phyloP scores from a whole-genome alignment of 2,797 vertebrate species.

The Microtus californicus region DNA sequence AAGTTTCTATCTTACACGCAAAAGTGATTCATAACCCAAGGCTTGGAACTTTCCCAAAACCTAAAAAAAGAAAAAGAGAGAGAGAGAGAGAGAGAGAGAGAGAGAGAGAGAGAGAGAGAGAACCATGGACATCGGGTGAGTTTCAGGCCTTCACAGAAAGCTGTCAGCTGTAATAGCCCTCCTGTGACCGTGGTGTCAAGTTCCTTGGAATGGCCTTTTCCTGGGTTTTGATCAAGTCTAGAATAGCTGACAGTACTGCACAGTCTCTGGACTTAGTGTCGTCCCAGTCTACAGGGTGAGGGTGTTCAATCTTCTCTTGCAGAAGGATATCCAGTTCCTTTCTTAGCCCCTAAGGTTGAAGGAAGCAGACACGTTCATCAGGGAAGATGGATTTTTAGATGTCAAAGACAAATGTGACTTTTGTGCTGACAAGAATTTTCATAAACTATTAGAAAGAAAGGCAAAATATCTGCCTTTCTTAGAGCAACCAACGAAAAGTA shows the following conservation, averaged over 20 bases:
- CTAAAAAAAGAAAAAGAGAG: background rate
- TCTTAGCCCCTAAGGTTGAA: conserved; percentile 91
- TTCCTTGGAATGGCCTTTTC: conserved; percentile 89
- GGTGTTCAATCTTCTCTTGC: conserved; percentile 96
- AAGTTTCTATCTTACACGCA: conserved; percentile 48
- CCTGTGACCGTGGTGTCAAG: conserved; percentile 84
- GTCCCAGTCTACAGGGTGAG: conserved; percentile 95
- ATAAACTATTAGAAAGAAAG: conserved; percentile 12
- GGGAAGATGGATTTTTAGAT: background rate
- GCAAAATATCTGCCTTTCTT: background rate
- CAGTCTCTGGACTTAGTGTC: conserved; percentile 93
- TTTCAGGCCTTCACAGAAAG: background rate
- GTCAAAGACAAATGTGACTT: conserved; percentile 8
- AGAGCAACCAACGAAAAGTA: background rate
- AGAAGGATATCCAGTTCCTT: conserved; percentile 94
- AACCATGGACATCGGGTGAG: background rate
- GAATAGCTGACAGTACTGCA: conserved; percentile 96
- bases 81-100: background rate
- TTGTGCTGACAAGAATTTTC: background rate
- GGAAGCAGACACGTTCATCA: conserved; percentile 52
- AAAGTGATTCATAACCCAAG: conserved; percentile 60
- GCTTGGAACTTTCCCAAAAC: conserved; percentile 61
- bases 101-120: background rate
- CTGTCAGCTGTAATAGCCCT: conserved; percentile 85
- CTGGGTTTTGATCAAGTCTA: conserved; percentile 98